Evolutionary conservation across 2,113 vertebrate genomes (phyloP).

Genomic region (Amphiprion percula): DNA sequence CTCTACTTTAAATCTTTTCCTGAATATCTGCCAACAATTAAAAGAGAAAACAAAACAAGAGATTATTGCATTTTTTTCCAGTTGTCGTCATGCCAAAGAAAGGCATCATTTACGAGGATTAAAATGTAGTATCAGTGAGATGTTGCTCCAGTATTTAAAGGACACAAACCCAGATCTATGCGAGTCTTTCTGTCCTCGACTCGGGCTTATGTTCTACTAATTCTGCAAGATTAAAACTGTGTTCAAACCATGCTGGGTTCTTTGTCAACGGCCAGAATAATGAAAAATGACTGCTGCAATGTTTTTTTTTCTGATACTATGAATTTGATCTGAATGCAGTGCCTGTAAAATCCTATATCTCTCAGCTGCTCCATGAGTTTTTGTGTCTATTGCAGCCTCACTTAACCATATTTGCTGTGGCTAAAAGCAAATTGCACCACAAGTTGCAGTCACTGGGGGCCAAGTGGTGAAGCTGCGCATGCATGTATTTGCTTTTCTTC

Average conservation of each 20-base stretch:
- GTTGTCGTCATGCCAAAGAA: conserved; percentile 39
- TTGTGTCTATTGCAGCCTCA: too few species aligned
- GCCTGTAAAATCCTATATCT: too few species aligned
- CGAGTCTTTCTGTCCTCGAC: neutral
- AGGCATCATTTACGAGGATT: conserved; percentile 41
- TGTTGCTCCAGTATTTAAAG: conserved; percentile 3
- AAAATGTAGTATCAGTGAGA: conserved; percentile 38
- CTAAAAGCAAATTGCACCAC: too few species aligned
- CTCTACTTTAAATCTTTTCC: conserved; percentile 37
- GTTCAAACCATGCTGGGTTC: conserved; percentile 14
- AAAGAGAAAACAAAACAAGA: conserved; percentile 41
- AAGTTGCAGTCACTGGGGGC: too few species aligned
- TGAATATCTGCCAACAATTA: conserved; percentile 57
- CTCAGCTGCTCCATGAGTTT: too few species aligned
- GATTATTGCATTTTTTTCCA: conserved; percentile 55
- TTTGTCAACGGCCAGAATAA: conserved; percentile 6
- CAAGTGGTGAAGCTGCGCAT: too few species aligned
- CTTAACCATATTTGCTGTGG: too few species aligned
- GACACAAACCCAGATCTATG: conserved; percentile 9
- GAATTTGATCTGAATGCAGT: too few species aligned
- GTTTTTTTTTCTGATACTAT: too few species aligned
- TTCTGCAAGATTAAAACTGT: conserved; percentile 44
- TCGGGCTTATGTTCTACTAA: conserved; percentile 35
- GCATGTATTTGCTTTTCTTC: too few species aligned
- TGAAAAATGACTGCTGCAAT: neutral